phyloP scores from a whole-genome alignment of 2,113 vertebrate species.

The Micronycteris hirsuta region DNA sequence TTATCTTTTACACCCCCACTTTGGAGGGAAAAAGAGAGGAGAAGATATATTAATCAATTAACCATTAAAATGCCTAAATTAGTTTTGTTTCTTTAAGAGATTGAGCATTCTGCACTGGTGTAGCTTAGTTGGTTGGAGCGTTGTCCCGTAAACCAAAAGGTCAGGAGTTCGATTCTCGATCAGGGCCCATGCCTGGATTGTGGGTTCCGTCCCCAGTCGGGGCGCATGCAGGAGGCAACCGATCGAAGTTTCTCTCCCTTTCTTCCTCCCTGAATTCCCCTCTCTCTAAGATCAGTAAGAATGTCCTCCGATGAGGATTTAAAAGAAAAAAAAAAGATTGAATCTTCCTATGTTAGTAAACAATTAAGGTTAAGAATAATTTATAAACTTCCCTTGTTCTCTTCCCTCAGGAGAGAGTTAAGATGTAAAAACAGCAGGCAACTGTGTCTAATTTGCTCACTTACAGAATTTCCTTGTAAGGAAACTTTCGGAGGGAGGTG shows the following conservation, averaged over 20 bases:
- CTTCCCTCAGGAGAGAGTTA: neutral
- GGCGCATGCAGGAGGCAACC: no score
- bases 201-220: no score
- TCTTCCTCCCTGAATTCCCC: no score
- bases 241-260: neutral
- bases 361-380: neutral
- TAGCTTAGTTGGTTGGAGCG: neutral
- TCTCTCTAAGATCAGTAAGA: no score
- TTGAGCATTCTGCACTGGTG: no score
- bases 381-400: neutral
- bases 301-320: no score
- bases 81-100: neutral
- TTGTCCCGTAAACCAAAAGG: neutral
- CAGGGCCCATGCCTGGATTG: no score
- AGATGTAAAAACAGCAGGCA: neutral
- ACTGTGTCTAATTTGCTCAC: neutral
- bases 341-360: neutral
- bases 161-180: no score
- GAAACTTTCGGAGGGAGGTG: neutral
- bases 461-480: neutral
- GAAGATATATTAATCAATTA: neutral
- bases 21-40: neutral
- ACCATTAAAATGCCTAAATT: neutral
- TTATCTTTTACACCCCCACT: neutral
- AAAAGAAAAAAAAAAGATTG: neutral